Conservation (phyloP, 2,113 vertebrate species). For the Hippocampus comes region DNA sequence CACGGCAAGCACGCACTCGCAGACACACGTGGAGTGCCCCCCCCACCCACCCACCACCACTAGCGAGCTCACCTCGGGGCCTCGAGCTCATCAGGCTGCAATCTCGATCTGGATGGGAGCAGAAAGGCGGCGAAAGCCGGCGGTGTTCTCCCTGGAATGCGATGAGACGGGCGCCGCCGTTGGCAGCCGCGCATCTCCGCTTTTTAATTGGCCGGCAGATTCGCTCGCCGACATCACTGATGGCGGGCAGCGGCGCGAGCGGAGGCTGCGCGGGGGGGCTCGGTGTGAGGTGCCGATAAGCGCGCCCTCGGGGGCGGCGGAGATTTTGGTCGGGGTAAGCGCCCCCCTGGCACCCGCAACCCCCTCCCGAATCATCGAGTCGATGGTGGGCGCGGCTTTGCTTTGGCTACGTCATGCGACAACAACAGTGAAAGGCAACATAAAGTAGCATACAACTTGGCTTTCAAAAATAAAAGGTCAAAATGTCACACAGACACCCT, state of each 20-base stretch:
- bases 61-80: conserved; percentile 50
- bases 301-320: conserved; percentile 47
- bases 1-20: conserved; percentile 8
- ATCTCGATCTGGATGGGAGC: conserved; percentile 69
- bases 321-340: conserved; percentile 44
- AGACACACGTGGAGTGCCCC: not conserved
- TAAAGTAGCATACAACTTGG: too few species aligned
- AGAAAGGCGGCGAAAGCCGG: conserved; percentile 69
- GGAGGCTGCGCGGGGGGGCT: conserved; percentile 23
- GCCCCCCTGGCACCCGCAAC: conserved; percentile 2
- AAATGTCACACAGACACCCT: too few species aligned
- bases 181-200: conserved; percentile 73
- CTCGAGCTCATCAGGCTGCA: conserved; percentile 54
- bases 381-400: conserved; percentile 6
- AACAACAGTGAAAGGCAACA: too few species aligned
- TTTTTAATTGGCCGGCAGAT: conserved; percentile 76
- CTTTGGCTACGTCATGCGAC: too few species aligned
- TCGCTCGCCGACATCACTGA: conserved; percentile 69
- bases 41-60: not conserved
- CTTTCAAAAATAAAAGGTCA: too few species aligned
- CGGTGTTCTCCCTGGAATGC: conserved; percentile 72
- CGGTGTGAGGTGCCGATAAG: conserved; percentile 73
- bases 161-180: conserved; percentile 77
- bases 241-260: conserved; percentile 47
- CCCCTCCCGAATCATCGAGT: conserved; percentile 51